These are phyloP conservation scores for Exephanes ischioxanthus DNA, from an alignment of 2,888 invertebrate genomes.

Conservation along the genomic window DNA sequence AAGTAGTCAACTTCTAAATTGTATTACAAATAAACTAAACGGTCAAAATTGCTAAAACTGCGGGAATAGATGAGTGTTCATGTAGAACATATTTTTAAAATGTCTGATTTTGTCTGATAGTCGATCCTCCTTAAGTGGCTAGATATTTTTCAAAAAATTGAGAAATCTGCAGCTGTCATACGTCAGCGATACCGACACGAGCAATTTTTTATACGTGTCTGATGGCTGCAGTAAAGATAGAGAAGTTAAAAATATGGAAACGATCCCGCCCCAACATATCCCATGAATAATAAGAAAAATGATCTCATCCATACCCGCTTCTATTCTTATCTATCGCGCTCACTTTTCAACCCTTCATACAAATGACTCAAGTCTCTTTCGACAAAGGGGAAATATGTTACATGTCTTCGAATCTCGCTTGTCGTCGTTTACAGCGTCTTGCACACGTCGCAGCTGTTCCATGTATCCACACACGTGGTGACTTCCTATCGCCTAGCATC, in stretches of 20 bases:
- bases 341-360: slow-evolving; percentile 74
- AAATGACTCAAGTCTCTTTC: slow-evolving; percentile 71
- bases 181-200: background rate
- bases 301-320: slow-evolving; percentile 35
- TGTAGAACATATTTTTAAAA: background rate
- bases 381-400: slow-evolving; percentile 74
- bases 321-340: slow-evolving; percentile 74
- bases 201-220: background rate
- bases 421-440: slow-evolving; percentile 40
- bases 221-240: background rate
- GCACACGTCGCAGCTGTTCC: slow-evolving; percentile 67
- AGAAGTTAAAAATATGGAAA: slow-evolving; percentile 1
- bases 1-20: no score
- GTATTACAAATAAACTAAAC: no score
- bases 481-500: slow-evolving; percentile 69
- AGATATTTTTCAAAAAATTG: background rate
- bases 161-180: background rate
- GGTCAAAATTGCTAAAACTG: no score
- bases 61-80: no score
- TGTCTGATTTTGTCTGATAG: background rate
- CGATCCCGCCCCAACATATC: background rate
- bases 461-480: slow-evolving; percentile 65
- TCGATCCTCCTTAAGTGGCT: background rate
- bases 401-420: slow-evolving; percentile 66
- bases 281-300: slow-evolving; percentile 49